Percentiles rank a stretch among this genome's conserved stretches.
phyloP scores from a whole-genome alignment of 2,113 vertebrate species.

The Ptilorrhoa leucosticta region DNA sequence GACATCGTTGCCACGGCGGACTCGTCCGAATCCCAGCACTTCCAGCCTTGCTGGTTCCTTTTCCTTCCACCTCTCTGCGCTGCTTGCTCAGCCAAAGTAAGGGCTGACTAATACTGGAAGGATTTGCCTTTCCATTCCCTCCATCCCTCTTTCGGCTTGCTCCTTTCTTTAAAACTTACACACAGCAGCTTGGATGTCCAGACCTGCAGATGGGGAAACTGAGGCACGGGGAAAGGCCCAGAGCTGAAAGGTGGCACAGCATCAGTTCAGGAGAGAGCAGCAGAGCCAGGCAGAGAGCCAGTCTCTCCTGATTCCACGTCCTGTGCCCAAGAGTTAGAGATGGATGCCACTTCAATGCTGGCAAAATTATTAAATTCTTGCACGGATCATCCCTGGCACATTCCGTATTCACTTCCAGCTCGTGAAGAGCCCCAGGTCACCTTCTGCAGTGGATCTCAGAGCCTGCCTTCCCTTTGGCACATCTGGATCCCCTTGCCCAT shows the following conservation, averaged over 20 bases:
- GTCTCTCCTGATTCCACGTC: fast-evolving
- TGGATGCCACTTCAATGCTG: neutral
- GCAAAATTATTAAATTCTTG: neutral
- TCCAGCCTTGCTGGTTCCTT: neutral
- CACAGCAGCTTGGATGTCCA: neutral
- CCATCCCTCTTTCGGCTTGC: neutral
- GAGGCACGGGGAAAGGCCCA: neutral
- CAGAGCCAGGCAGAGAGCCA: neutral
- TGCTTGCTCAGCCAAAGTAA: neutral
- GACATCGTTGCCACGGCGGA: neutral
- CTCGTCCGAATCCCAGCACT: neutral
- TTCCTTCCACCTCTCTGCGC: neutral
- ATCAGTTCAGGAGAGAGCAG: neutral
- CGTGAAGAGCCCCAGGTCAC: neutral
- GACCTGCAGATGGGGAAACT: neutral
- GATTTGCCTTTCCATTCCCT: neutral
- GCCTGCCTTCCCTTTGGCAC: neutral
- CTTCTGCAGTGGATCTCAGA: neutral
- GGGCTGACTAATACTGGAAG: neutral
- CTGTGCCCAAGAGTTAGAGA: neutral
- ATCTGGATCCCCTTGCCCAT: neutral
- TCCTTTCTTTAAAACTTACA: neutral
- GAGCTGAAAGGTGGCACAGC: neutral
- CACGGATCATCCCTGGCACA: neutral
- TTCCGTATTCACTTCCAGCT: neutral